Evolutionary conservation across 2,888 invertebrate species (phyloP), one percentile per base, ranked within the genome.

Genomic region (Tetranychus truncatus): DNA sequence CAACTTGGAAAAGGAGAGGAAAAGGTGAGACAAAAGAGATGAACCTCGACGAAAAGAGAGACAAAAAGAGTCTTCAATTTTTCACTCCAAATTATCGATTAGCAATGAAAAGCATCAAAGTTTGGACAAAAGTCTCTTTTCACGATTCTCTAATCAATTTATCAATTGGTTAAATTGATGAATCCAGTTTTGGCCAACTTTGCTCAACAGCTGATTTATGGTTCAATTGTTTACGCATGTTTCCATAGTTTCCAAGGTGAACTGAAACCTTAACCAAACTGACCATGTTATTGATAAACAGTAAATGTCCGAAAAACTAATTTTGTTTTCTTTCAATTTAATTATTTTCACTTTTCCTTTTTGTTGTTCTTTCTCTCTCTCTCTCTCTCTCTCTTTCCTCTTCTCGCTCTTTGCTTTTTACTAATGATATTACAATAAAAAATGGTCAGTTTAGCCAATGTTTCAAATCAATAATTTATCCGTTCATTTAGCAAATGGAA

Each of bases 331-430:
- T 20, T 20, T 66, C 66, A 15, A 20, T 11, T 20, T 66, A 20
- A 66, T 66, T 66, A 66, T 34, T 34, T 34, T 20, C 66, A 66
- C 15, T 66, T 20, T 20, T 6, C 9, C 18, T 66, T 20, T 20
- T 66, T 11, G n/a, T 20, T 66, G 1, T 66, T 66, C 20, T 66
- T n/a, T 66, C 1, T 6, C 66, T 15, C 66, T 66, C 15, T 66
- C 66, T 66, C 66, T 66, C 66, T 66, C 66, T 66, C 66, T 66
- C 66, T 11, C 20, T 20, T 66, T 11, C 15, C 66, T 66, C 66
- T 20, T 7, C 66, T 66, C 66, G 7, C 66, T 66, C 66, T 20
- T 20, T 66, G n/a, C 20, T 11, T 66, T 20, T 66, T 20, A 1
- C 66, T 66, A 18, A 34, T 34, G 34, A 5, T 34, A 5, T 34